A percentile compares a stretch with the other conserved stretches of the same genome.
These are phyloP conservation scores for Falco columbarius DNA, from an alignment of 2,797 vertebrate genomes.

Conservation along the genomic window DNA sequence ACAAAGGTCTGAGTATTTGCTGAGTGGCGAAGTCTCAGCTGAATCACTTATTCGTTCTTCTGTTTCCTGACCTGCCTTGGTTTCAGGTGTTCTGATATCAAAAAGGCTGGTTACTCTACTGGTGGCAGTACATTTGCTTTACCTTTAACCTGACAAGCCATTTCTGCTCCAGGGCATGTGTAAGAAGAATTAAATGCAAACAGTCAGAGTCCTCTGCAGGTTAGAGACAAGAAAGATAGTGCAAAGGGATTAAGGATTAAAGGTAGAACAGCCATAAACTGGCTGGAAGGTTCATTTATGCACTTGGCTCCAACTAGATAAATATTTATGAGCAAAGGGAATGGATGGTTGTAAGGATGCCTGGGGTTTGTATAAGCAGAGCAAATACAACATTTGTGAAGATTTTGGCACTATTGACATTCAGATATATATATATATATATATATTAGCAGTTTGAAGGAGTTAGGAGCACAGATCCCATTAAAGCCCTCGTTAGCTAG, in stretches of 20 bases:
- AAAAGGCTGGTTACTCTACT: constrained; percentile 38
- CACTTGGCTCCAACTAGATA: constrained; percentile 58
- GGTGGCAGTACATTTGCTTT: constrained; percentile 66
- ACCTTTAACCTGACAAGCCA: constrained; percentile 73
- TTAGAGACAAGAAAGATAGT: constrained; percentile 71
- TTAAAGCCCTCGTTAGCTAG: not conserved
- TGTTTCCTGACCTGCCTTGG: not conserved
- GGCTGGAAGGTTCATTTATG: constrained; percentile 60
- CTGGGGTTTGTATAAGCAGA: constrained; percentile 16
- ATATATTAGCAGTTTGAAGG: not conserved
- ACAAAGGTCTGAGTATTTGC: not conserved
- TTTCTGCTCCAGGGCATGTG: constrained; percentile 69
- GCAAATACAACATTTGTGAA: constrained; percentile 11
- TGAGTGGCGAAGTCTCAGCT: not conserved
- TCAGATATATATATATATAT: not conserved
- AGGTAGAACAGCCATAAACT: constrained; percentile 50
- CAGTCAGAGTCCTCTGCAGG: constrained; percentile 70
- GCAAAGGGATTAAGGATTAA: constrained; percentile 75
- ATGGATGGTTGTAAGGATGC: constrained; percentile 27
- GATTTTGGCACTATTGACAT: not conserved
- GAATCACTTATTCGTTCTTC: not conserved
- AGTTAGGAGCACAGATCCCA: not conserved
- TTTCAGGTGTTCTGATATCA: constrained; percentile 42
- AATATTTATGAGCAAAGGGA: constrained; percentile 71
- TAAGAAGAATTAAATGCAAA: constrained; percentile 76